Conservation (phyloP, 2,113 vertebrate genomes). For the Picathartes gymnocephalus region DNA sequence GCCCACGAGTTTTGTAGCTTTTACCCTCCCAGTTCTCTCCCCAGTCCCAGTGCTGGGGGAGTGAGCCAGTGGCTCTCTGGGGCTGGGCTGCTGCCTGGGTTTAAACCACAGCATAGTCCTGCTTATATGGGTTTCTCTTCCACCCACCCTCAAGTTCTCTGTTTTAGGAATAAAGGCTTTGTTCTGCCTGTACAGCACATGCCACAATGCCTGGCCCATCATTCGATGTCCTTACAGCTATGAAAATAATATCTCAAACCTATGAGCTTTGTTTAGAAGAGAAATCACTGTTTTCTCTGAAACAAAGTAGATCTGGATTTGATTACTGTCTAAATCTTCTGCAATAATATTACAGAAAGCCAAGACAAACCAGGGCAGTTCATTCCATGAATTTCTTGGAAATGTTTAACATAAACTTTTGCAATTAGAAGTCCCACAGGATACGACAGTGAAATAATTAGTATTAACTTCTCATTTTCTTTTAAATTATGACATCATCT, state of each 20-base stretch:
- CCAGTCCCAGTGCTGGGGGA: not conserved
- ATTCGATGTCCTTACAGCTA: not conserved
- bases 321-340: not conserved
- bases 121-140: not conserved
- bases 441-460: not conserved
- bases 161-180: not conserved
- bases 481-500: not conserved
- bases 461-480: not conserved
- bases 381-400: not conserved
- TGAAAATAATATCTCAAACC: not conserved
- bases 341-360: not conserved
- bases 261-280: not conserved
- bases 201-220: not conserved
- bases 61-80: fast-evolving
- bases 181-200: not conserved
- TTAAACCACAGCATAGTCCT: not conserved
- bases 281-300: not conserved
- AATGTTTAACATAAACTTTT: not conserved
- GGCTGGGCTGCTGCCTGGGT: not conserved
- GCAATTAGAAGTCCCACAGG: not conserved
- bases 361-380: not conserved
- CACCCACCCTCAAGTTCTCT: not conserved
- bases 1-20: not conserved
- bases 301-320: not conserved
- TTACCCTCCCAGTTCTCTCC: not conserved